phyloP scores from a whole-genome alignment of 2,888 invertebrate genomes.

The Nipponacmea schrenckii region DNA sequence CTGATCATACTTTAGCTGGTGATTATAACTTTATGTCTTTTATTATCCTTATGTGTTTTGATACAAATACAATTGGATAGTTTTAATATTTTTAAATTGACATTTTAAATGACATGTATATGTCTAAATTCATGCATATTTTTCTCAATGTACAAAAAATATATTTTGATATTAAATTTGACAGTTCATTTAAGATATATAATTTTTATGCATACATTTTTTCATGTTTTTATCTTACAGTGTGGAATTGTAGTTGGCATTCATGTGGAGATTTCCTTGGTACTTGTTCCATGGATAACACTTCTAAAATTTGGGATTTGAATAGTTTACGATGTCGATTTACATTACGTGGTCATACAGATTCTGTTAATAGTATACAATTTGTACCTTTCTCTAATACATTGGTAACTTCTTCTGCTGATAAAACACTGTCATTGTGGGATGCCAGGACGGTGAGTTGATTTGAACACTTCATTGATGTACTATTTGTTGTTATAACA shows the following conservation, averaged over 20 bases:
- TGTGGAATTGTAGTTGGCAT: conserved; percentile 68
- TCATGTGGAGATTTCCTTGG: conserved; percentile 67
- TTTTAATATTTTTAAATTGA: too few relatives aligned
- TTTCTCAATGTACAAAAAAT: too few relatives aligned
- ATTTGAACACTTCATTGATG: neutral
- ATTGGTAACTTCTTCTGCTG: conserved; percentile 65
- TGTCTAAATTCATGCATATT: too few relatives aligned
- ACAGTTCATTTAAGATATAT: too few relatives aligned
- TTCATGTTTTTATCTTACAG: conserved; percentile 37
- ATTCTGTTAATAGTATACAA: conserved; percentile 67
- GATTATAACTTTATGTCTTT: neutral
- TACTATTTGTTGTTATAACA: neutral
- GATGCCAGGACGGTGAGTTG: conserved; percentile 66
- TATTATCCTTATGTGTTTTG: too few relatives aligned
- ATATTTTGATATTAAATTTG: too few relatives aligned
- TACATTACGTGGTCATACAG: conserved; percentile 66
- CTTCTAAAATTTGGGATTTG: conserved; percentile 66
- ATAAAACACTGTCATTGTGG: conserved; percentile 68
- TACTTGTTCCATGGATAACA: conserved; percentile 68
- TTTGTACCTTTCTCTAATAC: conserved; percentile 67
- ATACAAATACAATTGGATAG: too few relatives aligned
- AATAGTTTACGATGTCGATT: conserved; percentile 65
- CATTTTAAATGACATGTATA: too few relatives aligned
- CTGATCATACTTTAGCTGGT: conserved; percentile 67
- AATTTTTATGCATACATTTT: neutral